A percentile compares a stretch with the other conserved stretches of the same genome.
Evolutionary conservation across 2,888 invertebrate species (phyloP).

Genomic region (Philereme vetulata): DNA sequence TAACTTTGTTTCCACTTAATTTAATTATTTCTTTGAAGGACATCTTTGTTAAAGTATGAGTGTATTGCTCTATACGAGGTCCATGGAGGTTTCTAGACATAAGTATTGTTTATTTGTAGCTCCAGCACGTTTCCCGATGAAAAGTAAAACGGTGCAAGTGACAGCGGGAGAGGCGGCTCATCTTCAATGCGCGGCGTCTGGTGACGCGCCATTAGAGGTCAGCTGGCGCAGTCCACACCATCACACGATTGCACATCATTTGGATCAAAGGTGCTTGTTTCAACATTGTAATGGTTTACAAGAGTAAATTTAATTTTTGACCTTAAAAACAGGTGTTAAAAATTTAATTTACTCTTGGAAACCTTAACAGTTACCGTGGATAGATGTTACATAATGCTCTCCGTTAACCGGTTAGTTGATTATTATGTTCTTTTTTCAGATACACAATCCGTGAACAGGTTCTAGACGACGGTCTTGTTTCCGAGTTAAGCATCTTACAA

Average conservation of each 20-base stretch:
- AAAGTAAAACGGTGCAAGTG: slow-evolving; percentile 91
- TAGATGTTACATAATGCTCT: too few relatives aligned
- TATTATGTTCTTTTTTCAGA: slow-evolving; percentile 56
- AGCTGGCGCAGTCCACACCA: slow-evolving; percentile 92
- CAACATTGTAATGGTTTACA: too few relatives aligned
- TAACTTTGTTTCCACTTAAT: slow-evolving; percentile 1
- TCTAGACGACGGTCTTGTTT: slow-evolving; percentile 91
- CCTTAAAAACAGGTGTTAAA: too few relatives aligned
- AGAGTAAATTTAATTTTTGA: too few relatives aligned
- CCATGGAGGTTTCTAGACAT: background rate
- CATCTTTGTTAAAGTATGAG: background rate
- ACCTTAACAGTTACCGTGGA: too few relatives aligned
- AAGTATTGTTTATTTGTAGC: slow-evolving; percentile 73
- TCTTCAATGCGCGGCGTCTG: slow-evolving; percentile 93
- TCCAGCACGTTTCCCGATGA: slow-evolving; percentile 93
- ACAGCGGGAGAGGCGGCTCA: slow-evolving; percentile 92
- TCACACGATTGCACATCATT: slow-evolving; percentile 86
- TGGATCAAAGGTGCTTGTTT: slow-evolving; percentile 85
- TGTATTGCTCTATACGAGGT: background rate
- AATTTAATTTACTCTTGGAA: too few relatives aligned
- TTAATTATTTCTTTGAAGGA: background rate
- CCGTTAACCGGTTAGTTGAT: too few relatives aligned
- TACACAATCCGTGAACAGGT: slow-evolving; percentile 91
- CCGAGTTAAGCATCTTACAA: slow-evolving; percentile 92
- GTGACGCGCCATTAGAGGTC: slow-evolving; percentile 94